These are phyloP conservation scores for Diacarnus erythraeanus DNA, from an alignment of 37 sponge, comb jelly and placozoan genomes.

Conservation along the genomic window DNA sequence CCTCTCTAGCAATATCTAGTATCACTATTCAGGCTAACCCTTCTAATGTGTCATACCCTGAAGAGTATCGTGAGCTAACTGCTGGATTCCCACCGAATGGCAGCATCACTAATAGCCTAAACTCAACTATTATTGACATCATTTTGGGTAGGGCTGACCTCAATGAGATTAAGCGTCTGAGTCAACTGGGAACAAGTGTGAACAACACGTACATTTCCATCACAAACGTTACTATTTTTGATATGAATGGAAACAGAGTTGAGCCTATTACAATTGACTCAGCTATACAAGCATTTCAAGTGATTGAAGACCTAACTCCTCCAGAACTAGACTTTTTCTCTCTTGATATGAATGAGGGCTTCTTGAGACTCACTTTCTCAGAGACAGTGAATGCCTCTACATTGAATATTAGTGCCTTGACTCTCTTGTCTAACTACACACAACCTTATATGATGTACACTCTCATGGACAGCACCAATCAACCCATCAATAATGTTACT, in stretches of 20 bases:
- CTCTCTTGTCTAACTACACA: conserved; percentile 32
- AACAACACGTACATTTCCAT: conserved; percentile 74
- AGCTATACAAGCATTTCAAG: conserved; percentile 28
- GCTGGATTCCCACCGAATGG: conserved; percentile 29
- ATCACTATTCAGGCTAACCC: conserved; percentile 48
- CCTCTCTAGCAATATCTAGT: conserved; percentile 48
- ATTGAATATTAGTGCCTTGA: conserved; percentile 43
- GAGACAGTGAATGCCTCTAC: conserved; percentile 86
- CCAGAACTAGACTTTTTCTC: conserved; percentile 65
- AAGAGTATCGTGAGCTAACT: conserved; percentile 30
- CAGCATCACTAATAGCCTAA: conserved; percentile 34
- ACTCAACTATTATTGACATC: conserved; percentile 54
- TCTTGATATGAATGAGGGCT: conserved; percentile 74
- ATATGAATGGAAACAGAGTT: conserved; percentile 69
- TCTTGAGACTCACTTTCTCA: conserved; percentile 71
- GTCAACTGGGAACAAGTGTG: conserved; percentile 37
- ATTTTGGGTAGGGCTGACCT: conserved; percentile 62
- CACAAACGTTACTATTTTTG: conserved; percentile 50
- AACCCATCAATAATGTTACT: conserved; percentile 11
- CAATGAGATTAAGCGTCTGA: conserved; percentile 79
- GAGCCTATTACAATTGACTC: conserved; percentile 1
- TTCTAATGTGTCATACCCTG: conserved; percentile 21
- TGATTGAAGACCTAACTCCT: conserved; percentile 53
- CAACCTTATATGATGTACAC: conserved; percentile 24
- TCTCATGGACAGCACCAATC: conserved; percentile 33